These are phyloP conservation scores for Drosophila azteca DNA, from an alignment of 1,140 invertebrate species.

Conservation along the genomic window DNA sequence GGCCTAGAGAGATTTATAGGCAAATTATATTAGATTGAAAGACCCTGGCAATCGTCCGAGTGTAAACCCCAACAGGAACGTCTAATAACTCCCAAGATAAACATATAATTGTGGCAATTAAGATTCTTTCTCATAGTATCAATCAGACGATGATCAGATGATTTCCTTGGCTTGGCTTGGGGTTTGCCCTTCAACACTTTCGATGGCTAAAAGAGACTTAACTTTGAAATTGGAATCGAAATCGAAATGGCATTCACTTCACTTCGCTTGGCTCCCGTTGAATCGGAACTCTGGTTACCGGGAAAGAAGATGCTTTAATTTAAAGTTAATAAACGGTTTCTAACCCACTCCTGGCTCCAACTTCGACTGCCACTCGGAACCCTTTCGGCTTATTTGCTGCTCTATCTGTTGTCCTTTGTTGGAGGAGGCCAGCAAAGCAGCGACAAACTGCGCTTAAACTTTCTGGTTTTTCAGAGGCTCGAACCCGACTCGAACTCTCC, in stretches of 20 bases:
- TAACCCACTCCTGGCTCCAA: background rate
- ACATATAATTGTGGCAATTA: background rate
- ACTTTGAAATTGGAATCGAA: background rate
- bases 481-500: conserved; percentile 24
- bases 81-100: too few species aligned
- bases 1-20: conserved; percentile 39
- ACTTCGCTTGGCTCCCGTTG: conserved; percentile 51
- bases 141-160: background rate
- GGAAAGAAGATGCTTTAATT: conserved; percentile 32
- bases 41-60: conserved; percentile 15
- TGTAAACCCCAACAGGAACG: too few species aligned
- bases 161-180: background rate
- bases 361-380: conserved; percentile 1
- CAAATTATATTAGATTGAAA: conserved; percentile 34
- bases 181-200: too few species aligned
- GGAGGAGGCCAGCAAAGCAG: conserved; percentile 5
- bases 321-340: conserved; percentile 53
- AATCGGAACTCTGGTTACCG: conserved; percentile 29
- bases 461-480: conserved; percentile 48
- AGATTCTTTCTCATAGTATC: background rate
- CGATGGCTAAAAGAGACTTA: background rate
- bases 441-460: conserved; percentile 58
- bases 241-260: conserved; percentile 16
- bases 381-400: conserved; percentile 30
- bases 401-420: conserved; percentile 36